Conservation (phyloP, 2,113 vertebrate species). For the Chaetops frenatus region DNA sequence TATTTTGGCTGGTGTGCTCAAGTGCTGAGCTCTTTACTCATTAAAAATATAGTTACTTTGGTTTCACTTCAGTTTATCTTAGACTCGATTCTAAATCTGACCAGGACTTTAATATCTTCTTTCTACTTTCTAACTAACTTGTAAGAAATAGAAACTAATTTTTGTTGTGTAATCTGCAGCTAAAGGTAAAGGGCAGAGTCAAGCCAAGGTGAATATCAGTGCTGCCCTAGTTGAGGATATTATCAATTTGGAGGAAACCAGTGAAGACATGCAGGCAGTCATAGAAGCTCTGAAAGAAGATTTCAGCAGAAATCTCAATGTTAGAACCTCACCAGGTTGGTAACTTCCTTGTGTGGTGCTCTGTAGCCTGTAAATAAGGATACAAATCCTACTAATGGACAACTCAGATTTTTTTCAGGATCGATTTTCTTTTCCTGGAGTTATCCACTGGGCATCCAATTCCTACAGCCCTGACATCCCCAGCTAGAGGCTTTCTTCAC, state of each 20-base stretch:
- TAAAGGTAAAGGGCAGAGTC: constrained; percentile 84
- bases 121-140: background rate
- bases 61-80: background rate
- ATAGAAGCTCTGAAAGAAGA: constrained; percentile 83
- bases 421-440: background rate
- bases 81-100: background rate
- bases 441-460: background rate
- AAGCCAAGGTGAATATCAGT: constrained; percentile 85
- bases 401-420: background rate
- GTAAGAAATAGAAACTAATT: background rate
- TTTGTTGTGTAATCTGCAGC: constrained; percentile 60
- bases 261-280: constrained; percentile 81
- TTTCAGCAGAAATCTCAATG: constrained; percentile 86
- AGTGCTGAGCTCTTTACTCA: background rate
- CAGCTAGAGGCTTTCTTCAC: constrained; percentile 42
- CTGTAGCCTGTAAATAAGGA: background rate
- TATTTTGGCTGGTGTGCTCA: background rate
- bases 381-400: background rate
- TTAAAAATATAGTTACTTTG: background rate
- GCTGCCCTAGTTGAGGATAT: constrained; percentile 86
- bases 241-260: constrained; percentile 84
- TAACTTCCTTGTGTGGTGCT: background rate
- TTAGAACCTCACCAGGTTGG: constrained; percentile 89
- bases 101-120: background rate
- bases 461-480: background rate